phyloP scores from a whole-genome alignment of 1,140 invertebrate species.

The Acromyrmex echinatior region DNA sequence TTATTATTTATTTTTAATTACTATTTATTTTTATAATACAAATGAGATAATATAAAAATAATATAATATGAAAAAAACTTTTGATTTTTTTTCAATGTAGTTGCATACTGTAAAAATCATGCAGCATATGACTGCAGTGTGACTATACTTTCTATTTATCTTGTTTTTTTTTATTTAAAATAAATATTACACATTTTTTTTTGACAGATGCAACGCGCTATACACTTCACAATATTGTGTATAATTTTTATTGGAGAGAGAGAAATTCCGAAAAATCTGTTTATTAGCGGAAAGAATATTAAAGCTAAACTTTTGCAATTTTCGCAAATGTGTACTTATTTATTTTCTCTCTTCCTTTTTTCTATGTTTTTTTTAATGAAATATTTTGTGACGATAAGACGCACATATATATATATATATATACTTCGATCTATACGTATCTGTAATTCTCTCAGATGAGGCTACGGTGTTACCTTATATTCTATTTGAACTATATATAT shows the following conservation, averaged over 20 bases:
- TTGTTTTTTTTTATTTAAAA: conserved; percentile 24
- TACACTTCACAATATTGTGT: background rate
- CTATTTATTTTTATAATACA: background rate
- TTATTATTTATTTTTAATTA: conserved; percentile 7
- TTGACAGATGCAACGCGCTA: background rate
- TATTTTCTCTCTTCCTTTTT: background rate
- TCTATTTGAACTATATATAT: background rate
- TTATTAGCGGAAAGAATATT: background rate
- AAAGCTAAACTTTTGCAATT: background rate
- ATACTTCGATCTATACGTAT: background rate
- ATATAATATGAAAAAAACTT: background rate
- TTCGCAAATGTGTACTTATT: background rate
- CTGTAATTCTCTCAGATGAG: background rate
- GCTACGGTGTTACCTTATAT: conserved; percentile 23
- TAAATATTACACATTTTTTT: conserved; percentile 30
- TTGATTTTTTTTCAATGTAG: background rate
- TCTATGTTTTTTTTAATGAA: background rate
- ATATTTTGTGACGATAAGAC: background rate
- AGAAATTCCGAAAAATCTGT: background rate
- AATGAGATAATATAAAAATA: background rate
- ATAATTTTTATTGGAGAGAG: background rate
- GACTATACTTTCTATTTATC: background rate
- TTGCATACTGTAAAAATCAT: background rate
- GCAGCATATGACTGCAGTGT: background rate
- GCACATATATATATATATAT: background rate